Base-by-base conservation (phyloP, 2,888 invertebrate genomes). In the Phortica okadai region DNA sequence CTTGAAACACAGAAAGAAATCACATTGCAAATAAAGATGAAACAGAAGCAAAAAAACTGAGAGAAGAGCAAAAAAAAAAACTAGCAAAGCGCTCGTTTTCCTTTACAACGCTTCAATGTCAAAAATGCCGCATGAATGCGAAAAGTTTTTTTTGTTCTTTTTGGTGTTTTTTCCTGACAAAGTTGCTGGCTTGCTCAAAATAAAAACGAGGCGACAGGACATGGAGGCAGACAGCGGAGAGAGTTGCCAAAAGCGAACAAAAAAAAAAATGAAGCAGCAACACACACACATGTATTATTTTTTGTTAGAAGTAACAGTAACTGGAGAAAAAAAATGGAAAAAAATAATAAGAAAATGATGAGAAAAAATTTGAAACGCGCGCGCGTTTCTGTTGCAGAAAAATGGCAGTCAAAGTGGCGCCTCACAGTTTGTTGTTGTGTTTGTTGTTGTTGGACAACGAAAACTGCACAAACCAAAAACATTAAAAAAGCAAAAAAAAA, bases 51-150 rank as follows among this genome's bases (percentile, higher is more conserved):
- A 70, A 45, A 67, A 11, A 4, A 44, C 7, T 25, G 6, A 33
- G 6, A 33, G 21, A 33, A 66, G 11, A 41, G 41, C 11, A 42
- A 42, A 74, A 74, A 74, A 74, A 14, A 64, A 62, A 74, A 50
- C 11, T 66, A 25, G 54, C 41, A 21, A 45, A 44, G 21, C 33
- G 74, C 41, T 41, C 70, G 44, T 7, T 50, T 14, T 45, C 70
- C 16, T 73, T 42, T 41, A 50, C 44, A 11, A 44, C 70, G 44
- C 75, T 75, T 75, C 75, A 75, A 75, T 72, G 75, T 72, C 75
- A 75, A 75, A 75, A 75, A 72, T 75, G 75, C 72, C 64, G 75
- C 75, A 59, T 75, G 75, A 75, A 75, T 75, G 75, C 21, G 69
- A 69, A 69, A 75, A 75, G 69, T 75, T 75, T 58, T 25, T 50